Percentiles rank a stretch among this genome's conserved stretches.
Evolutionary conservation across 1,140 invertebrate species (phyloP).

Genomic region (Sycobia sp.): DNA sequence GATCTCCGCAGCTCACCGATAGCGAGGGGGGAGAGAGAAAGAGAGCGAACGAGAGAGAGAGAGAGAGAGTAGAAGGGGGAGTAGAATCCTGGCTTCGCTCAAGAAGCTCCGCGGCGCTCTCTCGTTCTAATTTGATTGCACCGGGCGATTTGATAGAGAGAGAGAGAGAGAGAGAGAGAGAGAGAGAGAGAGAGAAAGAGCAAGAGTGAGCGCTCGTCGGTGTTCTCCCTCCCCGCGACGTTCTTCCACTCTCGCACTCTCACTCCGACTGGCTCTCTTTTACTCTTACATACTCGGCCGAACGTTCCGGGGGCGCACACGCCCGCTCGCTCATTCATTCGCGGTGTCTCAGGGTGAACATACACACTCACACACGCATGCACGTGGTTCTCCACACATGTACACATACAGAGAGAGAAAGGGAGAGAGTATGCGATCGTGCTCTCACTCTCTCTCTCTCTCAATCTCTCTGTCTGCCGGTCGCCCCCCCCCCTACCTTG

Average conservation of each 20-base stretch:
- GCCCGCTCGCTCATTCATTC: conserved; percentile 12
- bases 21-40: too few species aligned
- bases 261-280: conserved; percentile 20
- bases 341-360: background rate
- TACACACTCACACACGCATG: conserved; percentile 9
- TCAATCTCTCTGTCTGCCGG: background rate
- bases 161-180: background rate
- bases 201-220: too few species aligned
- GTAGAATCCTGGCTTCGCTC: too few species aligned
- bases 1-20: too few species aligned
- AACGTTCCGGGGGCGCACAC: too few species aligned
- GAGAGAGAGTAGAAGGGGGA: too few species aligned
- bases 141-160: background rate
- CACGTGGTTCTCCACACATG: too few species aligned
- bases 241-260: conserved; percentile 26
- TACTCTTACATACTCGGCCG: too few species aligned
- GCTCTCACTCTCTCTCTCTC: conserved; percentile 9
- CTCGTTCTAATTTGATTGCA: conserved; percentile 1
- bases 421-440: too few species aligned
- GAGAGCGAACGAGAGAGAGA: too few species aligned
- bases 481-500: conserved; percentile 12
- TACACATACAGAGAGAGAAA: too few species aligned
- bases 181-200: too few species aligned
- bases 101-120: background rate
- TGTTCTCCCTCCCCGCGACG: conserved; percentile 2